Conservation (phyloP, 2,888 invertebrate genomes). For the Drosophila atripex region DNA sequence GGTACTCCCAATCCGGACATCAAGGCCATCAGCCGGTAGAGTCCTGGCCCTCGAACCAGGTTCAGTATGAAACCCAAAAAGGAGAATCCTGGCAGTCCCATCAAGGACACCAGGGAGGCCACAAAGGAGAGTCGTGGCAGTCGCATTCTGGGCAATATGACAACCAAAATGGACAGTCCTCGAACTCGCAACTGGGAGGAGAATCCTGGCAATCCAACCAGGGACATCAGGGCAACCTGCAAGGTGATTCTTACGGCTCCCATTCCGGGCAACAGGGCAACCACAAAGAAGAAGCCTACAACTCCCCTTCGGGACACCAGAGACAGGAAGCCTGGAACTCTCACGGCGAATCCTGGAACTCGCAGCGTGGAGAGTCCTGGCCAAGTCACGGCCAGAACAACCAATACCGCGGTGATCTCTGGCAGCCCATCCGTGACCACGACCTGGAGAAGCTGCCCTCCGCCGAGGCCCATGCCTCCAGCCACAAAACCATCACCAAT, state of each 20-base stretch:
- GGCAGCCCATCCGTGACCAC: slow-evolving; percentile 14
- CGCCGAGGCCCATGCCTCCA: slow-evolving; percentile 32
- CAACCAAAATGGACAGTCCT: background rate
- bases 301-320: background rate
- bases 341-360: slow-evolving; percentile 4
- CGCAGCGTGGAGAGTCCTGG: slow-evolving; percentile 3
- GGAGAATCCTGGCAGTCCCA: background rate
- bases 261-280: background rate
- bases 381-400: slow-evolving; percentile 7
- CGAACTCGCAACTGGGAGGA: background rate
- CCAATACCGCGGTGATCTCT: slow-evolving; percentile 1
- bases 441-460: slow-evolving; percentile 11
- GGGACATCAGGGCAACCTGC: background rate
- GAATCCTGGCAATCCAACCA: slow-evolving; percentile 3
- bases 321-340: background rate
- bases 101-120: background rate
- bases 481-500: slow-evolving; percentile 30
- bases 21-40: background rate
- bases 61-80: background rate
- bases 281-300: background rate
- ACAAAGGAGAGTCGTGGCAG: background rate
- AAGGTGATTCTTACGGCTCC: background rate
- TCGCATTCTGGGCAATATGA: background rate
- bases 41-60: background rate
- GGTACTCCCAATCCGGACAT: background rate